Conservation (phyloP, 1,140 invertebrate species). For the Pectinophora gossypiella region DNA sequence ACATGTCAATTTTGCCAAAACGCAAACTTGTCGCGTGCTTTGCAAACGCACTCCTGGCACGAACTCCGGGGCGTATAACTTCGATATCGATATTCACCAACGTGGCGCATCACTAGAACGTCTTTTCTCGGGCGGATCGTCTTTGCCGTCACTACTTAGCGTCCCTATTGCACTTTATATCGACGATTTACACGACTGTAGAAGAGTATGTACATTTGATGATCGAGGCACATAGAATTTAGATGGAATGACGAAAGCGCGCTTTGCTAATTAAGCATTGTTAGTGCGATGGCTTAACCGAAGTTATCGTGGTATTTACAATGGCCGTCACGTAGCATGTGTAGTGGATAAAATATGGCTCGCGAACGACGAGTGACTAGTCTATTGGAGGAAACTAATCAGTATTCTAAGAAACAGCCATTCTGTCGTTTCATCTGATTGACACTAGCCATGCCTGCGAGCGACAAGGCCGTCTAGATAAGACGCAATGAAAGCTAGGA, state of each 20-base stretch:
- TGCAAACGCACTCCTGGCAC: slow-evolving; percentile 99
- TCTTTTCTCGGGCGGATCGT: slow-evolving; percentile 54
- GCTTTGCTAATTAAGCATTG: slow-evolving; percentile 4
- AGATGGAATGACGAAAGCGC: not conserved
- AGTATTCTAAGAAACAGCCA: slow-evolving; percentile 26
- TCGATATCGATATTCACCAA: slow-evolving; percentile 50
- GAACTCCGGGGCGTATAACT: slow-evolving; percentile 84
- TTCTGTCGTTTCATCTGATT: slow-evolving; percentile 28
- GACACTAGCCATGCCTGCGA: slow-evolving; percentile 24
- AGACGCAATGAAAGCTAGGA: slow-evolving; percentile 15
- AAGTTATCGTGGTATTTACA: not conserved
- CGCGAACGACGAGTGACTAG: too few species aligned
- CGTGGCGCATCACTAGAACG: slow-evolving; percentile 53
- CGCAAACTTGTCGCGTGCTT: slow-evolving; percentile 74
- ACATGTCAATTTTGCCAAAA: slow-evolving; percentile 84
- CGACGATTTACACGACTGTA: too few species aligned
- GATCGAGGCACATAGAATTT: not conserved
- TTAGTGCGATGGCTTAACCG: slow-evolving; percentile 23
- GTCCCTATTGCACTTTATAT: slow-evolving; percentile 19
- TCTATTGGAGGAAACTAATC: slow-evolving; percentile 31
- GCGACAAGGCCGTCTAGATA: slow-evolving; percentile 23
- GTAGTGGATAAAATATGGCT: too few species aligned
- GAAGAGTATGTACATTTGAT: too few species aligned
- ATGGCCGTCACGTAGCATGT: not conserved
- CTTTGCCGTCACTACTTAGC: slow-evolving; percentile 46